Conservation (phyloP, 1,140 invertebrate genomes). For the Choristoneura fumiferana region DNA sequence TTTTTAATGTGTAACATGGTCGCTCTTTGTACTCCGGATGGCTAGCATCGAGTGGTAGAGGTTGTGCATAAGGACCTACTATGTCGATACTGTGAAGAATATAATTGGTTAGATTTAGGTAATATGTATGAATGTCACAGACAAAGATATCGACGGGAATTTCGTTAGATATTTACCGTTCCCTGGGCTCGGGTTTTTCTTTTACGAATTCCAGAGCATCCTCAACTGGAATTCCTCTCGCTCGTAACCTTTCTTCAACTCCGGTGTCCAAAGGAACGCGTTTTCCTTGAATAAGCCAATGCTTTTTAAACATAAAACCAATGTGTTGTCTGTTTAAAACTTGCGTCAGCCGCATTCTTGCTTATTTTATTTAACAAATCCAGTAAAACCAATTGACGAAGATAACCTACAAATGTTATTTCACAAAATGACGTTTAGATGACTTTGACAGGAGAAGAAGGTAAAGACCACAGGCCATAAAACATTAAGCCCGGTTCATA, state of each 20-base stretch:
- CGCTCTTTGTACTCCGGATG: constrained; percentile 83
- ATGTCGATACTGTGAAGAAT: constrained; percentile 63
- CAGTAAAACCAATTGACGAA: neutral
- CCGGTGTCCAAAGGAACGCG: constrained; percentile 75
- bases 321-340: constrained; percentile 83
- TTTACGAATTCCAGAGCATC: constrained; percentile 78
- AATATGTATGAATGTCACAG: constrained; percentile 11
- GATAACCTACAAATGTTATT: constrained; percentile 19
- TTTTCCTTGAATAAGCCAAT: constrained; percentile 83
- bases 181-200: constrained; percentile 53
- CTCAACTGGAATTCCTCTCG: constrained; percentile 76
- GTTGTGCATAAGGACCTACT: constrained; percentile 62
- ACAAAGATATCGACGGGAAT: no score
- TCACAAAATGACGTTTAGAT: neutral
- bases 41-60: constrained; percentile 69
- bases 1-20: constrained; percentile 79
- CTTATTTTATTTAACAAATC: constrained; percentile 1
- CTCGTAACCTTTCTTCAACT: constrained; percentile 72
- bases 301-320: constrained; percentile 82
- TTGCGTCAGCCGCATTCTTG: constrained; percentile 82
- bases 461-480: no score
- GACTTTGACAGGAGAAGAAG: constrained; percentile 20
- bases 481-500: no score
- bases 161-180: constrained; percentile 34
- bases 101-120: constrained; percentile 2